phyloP scores from a whole-genome alignment of 2,888 invertebrate species.

The Tricholauxania praeusta region DNA sequence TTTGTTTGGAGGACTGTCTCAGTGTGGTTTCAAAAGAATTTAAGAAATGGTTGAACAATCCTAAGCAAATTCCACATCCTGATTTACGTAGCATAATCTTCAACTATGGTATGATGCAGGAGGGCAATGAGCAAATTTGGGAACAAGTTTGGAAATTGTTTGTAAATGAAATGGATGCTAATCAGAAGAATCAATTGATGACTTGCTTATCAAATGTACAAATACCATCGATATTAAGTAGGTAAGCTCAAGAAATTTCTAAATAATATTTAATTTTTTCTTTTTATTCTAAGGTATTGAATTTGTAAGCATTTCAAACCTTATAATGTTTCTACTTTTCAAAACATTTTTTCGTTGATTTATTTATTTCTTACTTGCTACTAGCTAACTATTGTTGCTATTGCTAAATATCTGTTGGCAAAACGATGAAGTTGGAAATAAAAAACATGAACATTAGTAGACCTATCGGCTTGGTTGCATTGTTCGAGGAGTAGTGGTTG shows the following conservation, averaged over 20 bases:
- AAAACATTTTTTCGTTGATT: too few relatives aligned
- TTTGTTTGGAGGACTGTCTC: slow-evolving; percentile 74
- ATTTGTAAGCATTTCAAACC: too few relatives aligned
- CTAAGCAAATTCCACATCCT: slow-evolving; percentile 70
- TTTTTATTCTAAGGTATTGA: too few relatives aligned
- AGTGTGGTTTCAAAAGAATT: slow-evolving; percentile 73
- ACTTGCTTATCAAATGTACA: slow-evolving; percentile 78
- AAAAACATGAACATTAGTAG: too few relatives aligned
- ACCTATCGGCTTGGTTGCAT: too few relatives aligned
- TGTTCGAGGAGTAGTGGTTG: too few relatives aligned
- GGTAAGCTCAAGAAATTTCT: slow-evolving; percentile 67
- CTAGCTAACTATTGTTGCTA: too few relatives aligned
- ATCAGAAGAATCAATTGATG: slow-evolving; percentile 82
- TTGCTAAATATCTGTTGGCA: too few relatives aligned
- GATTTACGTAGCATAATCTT: slow-evolving; percentile 77
- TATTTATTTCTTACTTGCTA: too few relatives aligned
- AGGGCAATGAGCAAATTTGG: slow-evolving; percentile 78
- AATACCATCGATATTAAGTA: slow-evolving; percentile 75
- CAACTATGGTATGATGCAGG: slow-evolving; percentile 77
- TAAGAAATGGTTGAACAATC: slow-evolving; percentile 72
- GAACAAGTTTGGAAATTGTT: slow-evolving; percentile 80
- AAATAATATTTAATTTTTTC: too few relatives aligned
- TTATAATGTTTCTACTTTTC: too few relatives aligned
- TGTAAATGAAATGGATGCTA: slow-evolving; percentile 79
- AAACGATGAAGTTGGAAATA: too few relatives aligned